Conservation (phyloP, 1,140 invertebrate genomes). For the Phymastichus coffea region DNA sequence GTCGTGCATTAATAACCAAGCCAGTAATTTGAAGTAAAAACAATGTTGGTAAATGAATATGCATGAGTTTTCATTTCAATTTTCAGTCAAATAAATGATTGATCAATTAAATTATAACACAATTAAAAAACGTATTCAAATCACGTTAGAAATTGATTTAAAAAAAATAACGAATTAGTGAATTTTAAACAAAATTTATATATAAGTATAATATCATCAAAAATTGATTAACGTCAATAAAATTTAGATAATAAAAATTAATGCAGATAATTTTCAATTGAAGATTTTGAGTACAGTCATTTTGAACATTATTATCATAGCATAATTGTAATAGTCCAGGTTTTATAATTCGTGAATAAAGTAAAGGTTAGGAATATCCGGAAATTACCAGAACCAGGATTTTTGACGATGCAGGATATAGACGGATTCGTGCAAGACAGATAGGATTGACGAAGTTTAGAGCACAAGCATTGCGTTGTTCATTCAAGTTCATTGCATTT, state of each 20-base stretch:
- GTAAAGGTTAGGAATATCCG: conserved; percentile 8
- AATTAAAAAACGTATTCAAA: no score
- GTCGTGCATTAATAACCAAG: conserved; percentile 47
- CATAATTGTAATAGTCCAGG: no score
- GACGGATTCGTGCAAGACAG: conserved; percentile 19
- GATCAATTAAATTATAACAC: no score
- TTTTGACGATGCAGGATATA: conserved; percentile 16
- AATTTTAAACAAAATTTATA: background rate
- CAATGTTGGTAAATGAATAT: conserved; percentile 36
- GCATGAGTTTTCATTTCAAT: no score
- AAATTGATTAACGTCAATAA: background rate
- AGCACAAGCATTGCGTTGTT: conserved; percentile 24
- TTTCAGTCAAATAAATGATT: no score
- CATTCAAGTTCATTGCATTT: conserved; percentile 9
- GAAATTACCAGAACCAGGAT: conserved; percentile 16
- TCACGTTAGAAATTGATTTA: no score
- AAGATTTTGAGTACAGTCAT: background rate
- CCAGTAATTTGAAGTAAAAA: conserved; percentile 41
- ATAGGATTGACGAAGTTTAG: conserved; percentile 12
- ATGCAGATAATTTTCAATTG: background rate
- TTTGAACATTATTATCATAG: background rate
- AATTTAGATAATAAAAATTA: background rate
- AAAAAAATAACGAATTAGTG: background rate
- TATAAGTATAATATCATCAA: background rate
- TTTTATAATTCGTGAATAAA: conserved; percentile 22